These are phyloP conservation scores for Cacatua alba DNA, from an alignment of 2,113 vertebrate species.

Conservation along the genomic window DNA sequence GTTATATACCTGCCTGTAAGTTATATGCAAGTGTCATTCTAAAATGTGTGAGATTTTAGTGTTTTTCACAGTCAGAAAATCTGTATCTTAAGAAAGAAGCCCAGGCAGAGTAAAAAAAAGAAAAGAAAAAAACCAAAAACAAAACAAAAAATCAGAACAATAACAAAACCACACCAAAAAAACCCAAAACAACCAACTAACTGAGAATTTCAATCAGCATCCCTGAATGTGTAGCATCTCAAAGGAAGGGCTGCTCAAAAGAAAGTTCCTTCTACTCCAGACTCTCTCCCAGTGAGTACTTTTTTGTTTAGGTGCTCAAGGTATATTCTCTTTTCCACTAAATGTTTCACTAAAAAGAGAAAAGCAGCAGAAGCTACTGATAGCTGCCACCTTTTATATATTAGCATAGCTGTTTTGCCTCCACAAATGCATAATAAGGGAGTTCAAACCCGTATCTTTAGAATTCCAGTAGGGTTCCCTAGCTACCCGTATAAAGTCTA, in stretches of 20 bases:
- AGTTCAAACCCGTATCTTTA: not conserved
- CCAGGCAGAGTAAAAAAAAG: not conserved
- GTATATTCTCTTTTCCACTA: not conserved
- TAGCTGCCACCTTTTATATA: not conserved
- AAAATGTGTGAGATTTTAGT: not conserved
- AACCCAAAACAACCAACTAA: not conserved
- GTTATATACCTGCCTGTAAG: not conserved
- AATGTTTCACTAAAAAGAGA: not conserved
- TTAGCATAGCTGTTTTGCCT: not conserved
- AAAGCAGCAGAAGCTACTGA: not conserved
- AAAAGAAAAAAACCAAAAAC: rapidly evolving
- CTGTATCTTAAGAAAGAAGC: not conserved
- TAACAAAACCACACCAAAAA: not conserved
- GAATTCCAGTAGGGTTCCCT: not conserved
- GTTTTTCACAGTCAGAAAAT: not conserved
- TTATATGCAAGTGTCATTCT: not conserved
- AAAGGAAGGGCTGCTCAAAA: not conserved
- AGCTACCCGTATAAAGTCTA: not conserved
- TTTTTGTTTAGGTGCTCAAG: not conserved
- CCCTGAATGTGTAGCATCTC: not conserved
- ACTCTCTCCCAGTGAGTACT: not conserved
- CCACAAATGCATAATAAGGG: not conserved
- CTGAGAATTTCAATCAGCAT: not conserved
- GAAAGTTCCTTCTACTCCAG: not conserved
- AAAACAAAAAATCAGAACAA: not conserved